Evolutionary conservation across 2,113 vertebrate species (phyloP).

Genomic region (Arvicanthis niloticus): DNA sequence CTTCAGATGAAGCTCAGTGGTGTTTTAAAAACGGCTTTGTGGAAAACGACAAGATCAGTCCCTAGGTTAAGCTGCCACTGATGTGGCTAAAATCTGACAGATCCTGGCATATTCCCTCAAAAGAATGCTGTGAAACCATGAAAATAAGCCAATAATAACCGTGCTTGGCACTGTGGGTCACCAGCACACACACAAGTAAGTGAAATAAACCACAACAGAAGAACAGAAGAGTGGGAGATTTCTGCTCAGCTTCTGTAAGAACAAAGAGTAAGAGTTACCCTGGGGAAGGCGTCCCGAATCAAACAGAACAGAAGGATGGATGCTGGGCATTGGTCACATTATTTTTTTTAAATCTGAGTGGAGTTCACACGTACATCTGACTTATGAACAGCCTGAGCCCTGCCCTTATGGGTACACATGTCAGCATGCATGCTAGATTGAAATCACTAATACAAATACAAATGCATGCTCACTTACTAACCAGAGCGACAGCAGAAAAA

Average conservation of each 20-base stretch:
- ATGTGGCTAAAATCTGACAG: background rate
- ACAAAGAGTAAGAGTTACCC: background rate
- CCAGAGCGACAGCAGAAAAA: constrained; percentile 14
- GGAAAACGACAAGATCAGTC: background rate
- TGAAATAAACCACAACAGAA: background rate
- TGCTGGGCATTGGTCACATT: background rate
- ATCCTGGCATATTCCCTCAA: background rate
- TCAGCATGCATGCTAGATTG: background rate
- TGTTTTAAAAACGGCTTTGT: background rate
- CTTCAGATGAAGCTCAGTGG: background rate
- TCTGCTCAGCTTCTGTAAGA: background rate
- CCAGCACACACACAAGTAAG: background rate
- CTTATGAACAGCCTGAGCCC: background rate
- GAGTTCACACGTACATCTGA: background rate
- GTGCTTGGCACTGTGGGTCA: background rate
- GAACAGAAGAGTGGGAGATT: background rate
- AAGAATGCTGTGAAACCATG: background rate
- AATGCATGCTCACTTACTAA: constrained; percentile 23
- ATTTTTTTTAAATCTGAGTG: background rate
- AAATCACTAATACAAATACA: background rate
- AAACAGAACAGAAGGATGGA: background rate
- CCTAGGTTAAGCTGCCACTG: too few species aligned
- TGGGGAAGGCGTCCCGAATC: background rate
- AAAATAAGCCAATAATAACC: background rate
- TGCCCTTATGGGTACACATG: background rate